Conservation (phyloP, 1,140 invertebrate species). For the Drosophila kurseongensis region DNA sequence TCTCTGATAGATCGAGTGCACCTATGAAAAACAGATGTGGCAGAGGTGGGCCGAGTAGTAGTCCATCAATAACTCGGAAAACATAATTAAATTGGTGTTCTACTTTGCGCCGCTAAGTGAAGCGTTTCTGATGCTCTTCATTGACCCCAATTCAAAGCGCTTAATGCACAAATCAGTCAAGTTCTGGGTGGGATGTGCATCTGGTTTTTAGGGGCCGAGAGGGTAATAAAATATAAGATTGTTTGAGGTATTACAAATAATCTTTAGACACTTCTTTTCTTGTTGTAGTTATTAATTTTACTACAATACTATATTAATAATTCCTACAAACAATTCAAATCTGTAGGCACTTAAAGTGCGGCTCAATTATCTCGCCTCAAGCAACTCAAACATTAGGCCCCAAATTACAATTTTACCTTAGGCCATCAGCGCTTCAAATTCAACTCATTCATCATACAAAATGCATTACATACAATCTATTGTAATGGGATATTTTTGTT, state of each 20-base stretch:
- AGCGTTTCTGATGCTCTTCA: constrained; percentile 16
- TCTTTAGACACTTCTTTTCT: not conserved
- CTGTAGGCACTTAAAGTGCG: not conserved
- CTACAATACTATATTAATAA: not conserved
- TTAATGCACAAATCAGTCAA: constrained; percentile 62
- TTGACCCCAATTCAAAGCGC: constrained; percentile 45
- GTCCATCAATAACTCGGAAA: constrained; percentile 47
- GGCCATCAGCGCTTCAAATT: constrained; percentile 28
- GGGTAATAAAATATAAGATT: constrained; percentile 8
- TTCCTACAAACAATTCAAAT: not conserved
- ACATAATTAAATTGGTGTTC: constrained; percentile 66
- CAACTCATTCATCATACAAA: constrained; percentile 44
- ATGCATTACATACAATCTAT: constrained; percentile 37
- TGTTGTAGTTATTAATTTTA: not conserved
- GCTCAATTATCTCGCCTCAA: constrained; percentile 2
- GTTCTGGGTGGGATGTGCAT: constrained; percentile 37
- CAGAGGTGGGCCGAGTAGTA: constrained; percentile 9
- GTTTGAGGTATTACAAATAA: not conserved
- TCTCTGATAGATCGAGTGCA: constrained; percentile 34
- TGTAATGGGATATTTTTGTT: constrained; percentile 45
- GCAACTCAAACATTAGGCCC: constrained; percentile 10
- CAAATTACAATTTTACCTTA: constrained; percentile 11
- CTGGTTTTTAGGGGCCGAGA: constrained; percentile 15
- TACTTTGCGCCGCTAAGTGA: constrained; percentile 35
- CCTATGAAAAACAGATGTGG: constrained; percentile 60